Conservation (phyloP, 2,113 vertebrate species). For the Eulemur macaco region DNA sequence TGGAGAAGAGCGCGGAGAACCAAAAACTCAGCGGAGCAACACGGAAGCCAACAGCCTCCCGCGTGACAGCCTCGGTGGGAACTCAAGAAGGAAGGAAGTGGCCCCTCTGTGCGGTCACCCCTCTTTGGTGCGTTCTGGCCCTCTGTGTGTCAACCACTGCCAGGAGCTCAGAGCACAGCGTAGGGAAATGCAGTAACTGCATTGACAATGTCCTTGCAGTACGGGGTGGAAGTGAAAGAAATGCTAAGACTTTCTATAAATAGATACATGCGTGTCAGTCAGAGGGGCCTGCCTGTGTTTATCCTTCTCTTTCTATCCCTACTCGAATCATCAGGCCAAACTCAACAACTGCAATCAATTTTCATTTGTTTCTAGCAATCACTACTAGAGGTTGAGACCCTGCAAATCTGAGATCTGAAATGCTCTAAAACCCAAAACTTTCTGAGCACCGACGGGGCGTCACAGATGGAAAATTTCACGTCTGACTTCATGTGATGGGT, state of each 20-base stretch:
- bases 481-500: background rate
- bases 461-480: background rate
- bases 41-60: background rate
- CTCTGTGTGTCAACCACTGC: background rate
- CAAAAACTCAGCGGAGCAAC: background rate
- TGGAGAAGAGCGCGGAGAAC: background rate
- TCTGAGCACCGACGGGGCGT: background rate
- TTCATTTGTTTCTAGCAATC: background rate
- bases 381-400: background rate
- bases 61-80: background rate
- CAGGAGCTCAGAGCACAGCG: background rate
- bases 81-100: background rate
- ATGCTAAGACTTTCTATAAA: background rate
- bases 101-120: background rate
- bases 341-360: background rate
- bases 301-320: background rate
- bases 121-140: background rate
- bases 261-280: background rate
- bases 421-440: background rate
- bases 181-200: background rate
- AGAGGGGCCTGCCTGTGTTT: background rate
- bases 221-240: background rate
- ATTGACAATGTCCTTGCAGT: background rate
- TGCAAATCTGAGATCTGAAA: background rate
- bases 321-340: background rate